A percentile compares a stretch with the other conserved stretches of the same genome.
Conservation (phyloP, 2,888 invertebrate genomes). For the Brenthis hecate region DNA sequence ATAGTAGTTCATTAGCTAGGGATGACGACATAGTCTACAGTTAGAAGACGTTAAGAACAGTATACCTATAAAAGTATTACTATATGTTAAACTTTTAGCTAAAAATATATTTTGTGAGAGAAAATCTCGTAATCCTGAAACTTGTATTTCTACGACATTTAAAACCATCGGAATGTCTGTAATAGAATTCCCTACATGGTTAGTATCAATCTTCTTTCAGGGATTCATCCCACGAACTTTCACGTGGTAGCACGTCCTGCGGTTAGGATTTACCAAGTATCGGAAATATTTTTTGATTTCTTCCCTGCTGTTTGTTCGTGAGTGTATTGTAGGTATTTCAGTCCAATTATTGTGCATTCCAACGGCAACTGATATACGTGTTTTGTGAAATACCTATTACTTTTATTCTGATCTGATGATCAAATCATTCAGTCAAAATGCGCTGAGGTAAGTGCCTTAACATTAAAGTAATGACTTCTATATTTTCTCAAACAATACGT, state of each 20-base stretch:
- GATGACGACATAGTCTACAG: no score
- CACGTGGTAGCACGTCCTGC: conserved; percentile 68
- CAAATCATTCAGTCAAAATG: no score
- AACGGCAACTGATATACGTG: background rate
- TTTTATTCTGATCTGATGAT: no score
- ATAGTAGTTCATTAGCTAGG: no score
- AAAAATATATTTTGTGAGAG: no score
- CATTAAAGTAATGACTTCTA: conserved; percentile 14
- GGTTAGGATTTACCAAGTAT: conserved; percentile 72
- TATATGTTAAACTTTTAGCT: no score
- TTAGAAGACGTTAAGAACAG: no score
- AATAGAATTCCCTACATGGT: conserved; percentile 66
- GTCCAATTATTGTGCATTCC: conserved; percentile 22
- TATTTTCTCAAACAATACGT: background rate
- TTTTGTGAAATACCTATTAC: background rate
- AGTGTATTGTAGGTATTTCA: conserved; percentile 26
- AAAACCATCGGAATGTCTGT: conserved; percentile 38
- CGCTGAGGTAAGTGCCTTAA: background rate
- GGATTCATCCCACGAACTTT: conserved; percentile 54
- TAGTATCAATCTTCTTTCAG: conserved; percentile 35
- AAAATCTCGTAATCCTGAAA: no score
- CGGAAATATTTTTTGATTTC: conserved; percentile 71
- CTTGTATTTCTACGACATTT: no score
- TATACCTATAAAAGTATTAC: no score
- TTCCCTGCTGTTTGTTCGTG: conserved; percentile 57